Percentiles rank a stretch among this genome's conserved stretches.
phyloP scores from a whole-genome alignment of 2,113 vertebrate genomes.

The Amphiprion percula region DNA sequence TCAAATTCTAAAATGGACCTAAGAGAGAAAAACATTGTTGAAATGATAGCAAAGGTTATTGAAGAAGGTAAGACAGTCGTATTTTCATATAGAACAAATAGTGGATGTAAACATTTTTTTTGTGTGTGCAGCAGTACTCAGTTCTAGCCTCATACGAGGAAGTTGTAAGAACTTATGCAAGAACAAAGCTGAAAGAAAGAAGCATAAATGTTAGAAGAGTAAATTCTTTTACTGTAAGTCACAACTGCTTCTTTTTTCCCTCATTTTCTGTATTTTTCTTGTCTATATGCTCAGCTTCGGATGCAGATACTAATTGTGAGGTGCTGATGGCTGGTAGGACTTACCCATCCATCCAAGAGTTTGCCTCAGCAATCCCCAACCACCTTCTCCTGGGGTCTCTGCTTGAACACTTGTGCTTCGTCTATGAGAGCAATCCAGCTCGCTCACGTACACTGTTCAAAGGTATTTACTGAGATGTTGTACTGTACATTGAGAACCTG shows the following conservation, averaged over 20 bases:
- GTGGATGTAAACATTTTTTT: neutral
- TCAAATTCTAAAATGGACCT: slow-evolving; percentile 75
- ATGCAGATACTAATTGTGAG: slow-evolving; percentile 86
- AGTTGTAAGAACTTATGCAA: too few species aligned
- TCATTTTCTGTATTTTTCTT: neutral
- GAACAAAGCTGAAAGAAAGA: too few species aligned
- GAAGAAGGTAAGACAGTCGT: slow-evolving; percentile 81
- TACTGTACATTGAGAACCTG: neutral
- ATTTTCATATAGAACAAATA: neutral
- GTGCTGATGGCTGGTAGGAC: slow-evolving; percentile 82
- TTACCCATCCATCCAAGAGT: slow-evolving; percentile 83
- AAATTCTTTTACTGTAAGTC: neutral
- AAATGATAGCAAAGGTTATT: slow-evolving; percentile 82
- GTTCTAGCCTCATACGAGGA: too few species aligned
- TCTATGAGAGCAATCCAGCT: slow-evolving; percentile 90
- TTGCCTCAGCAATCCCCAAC: slow-evolving; percentile 93
- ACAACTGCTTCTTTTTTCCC: neutral
- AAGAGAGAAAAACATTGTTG: slow-evolving; percentile 75
- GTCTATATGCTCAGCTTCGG: slow-evolving; percentile 85
- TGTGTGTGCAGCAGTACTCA: neutral
- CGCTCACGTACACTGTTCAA: slow-evolving; percentile 91
- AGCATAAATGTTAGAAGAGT: too few species aligned
- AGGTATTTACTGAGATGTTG: slow-evolving; percentile 75
- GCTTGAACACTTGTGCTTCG: slow-evolving; percentile 93
- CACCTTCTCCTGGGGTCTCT: slow-evolving; percentile 94